These are phyloP conservation scores for Castor canadensis DNA, from an alignment of 2,113 vertebrate species.

Conservation along the genomic window DNA sequence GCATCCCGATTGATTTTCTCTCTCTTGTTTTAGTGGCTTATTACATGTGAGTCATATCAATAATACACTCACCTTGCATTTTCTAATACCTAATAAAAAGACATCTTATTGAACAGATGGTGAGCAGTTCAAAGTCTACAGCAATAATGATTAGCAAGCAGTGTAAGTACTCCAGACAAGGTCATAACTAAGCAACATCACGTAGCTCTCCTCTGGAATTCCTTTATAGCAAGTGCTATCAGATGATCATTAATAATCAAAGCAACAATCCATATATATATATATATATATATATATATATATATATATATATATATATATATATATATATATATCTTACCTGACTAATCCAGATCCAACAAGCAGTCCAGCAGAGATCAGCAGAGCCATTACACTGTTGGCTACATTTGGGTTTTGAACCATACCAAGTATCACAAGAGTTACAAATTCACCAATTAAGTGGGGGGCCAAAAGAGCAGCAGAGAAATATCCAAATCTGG, in stretches of 20 bases:
- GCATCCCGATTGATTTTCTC: background rate
- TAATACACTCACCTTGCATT: background rate
- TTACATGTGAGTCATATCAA: background rate
- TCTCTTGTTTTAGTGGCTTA: background rate
- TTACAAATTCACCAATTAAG: conserved; percentile 92
- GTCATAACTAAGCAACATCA: background rate
- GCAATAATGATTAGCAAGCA: background rate
- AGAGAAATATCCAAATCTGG: conserved; percentile 92
- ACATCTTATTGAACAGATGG: background rate
- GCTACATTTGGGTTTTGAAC: conserved; percentile 93
- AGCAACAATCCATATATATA: no score
- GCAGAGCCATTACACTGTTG: conserved; percentile 91
- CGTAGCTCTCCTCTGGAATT: background rate
- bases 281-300: no score
- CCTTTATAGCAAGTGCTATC: background rate
- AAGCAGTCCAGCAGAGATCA: conserved; percentile 92
- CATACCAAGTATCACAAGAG: conserved; percentile 92
- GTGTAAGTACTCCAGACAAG: background rate
- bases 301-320: no score
- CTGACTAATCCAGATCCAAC: conserved; percentile 93
- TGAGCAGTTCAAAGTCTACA: background rate
- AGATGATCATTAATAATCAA: background rate
- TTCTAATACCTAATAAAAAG: background rate
- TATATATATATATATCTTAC: no score
- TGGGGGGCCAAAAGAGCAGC: conserved; percentile 91